Base-by-base conservation (phyloP, 2,113 vertebrate species). In the Tetrax tetrax region DNA sequence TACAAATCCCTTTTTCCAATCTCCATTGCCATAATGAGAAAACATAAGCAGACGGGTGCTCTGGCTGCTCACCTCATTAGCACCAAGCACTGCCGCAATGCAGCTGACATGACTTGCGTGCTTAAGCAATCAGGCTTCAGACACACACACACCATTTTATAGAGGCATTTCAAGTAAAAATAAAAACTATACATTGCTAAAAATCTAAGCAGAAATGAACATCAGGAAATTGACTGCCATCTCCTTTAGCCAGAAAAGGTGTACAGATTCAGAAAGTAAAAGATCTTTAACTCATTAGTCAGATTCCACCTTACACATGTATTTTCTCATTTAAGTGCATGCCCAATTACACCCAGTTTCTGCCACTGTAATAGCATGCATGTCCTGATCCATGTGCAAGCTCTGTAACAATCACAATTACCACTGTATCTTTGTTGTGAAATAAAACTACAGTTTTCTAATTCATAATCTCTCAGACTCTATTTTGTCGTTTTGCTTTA, bases 81-180 rank as follows among this genome's bases (percentile, higher is more conserved):
- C 96, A 97, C 79, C 90, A 71, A 96, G 94, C 94, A 76, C 63
- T 98, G 96, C 87, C 53, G 72, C 96, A 97, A 69, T 97, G 96
- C 95, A 97, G 97, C 92, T 97, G 95, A 97, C 85, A 95, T 88
- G 95, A 95, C 94, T 95, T 68, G 95, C 24, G 79, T 97, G 87
- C 89, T 88, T 96, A 96, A 97, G 83, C 45, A 95, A 95, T 92
- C 91, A 93, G 85, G 81, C 74, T 95, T 59, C 88, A 92, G 78
- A 87, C 53, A 94, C 63, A 71, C 70, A 45, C 51, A n/a, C 54
- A 38, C 78, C 86, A 91, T 91, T 89, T 89, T 17, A 93, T 1
- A 92, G 60, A 93, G 80, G 81, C 76, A 91, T 91, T 86, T 91
- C 78, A 68, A 78, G 89, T 65, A 92, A 76, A 77, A 93, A 47